phyloP scores from a whole-genome alignment of 2,797 vertebrate species.

The Pteronotus mesoamericanus region DNA sequence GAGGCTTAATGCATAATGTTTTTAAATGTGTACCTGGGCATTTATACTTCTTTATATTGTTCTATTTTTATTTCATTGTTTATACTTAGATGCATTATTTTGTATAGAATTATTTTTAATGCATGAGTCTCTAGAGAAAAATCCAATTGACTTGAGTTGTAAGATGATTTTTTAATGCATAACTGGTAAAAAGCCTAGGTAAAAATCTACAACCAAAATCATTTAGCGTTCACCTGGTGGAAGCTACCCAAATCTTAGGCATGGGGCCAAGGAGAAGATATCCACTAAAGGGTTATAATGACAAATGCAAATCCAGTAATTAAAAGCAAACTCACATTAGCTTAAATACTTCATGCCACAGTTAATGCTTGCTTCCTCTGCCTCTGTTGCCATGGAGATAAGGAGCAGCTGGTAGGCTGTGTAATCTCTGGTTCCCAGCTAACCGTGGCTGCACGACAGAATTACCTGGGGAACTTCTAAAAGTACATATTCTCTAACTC shows the following conservation, averaged over 20 bases:
- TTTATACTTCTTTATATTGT: constrained; percentile 20
- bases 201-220: constrained; percentile 28
- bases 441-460: constrained; percentile 30
- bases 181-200: constrained; percentile 37
- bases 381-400: constrained; percentile 63
- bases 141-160: constrained; percentile 34
- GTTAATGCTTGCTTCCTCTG: constrained; percentile 53
- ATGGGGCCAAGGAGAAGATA: constrained; percentile 34
- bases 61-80: constrained; percentile 50
- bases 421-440: constrained; percentile 39
- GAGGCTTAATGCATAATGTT: constrained; percentile 3
- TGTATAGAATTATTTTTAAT: constrained; percentile 43
- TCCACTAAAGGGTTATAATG: constrained; percentile 56
- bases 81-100: constrained; percentile 42
- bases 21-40: constrained; percentile 5
- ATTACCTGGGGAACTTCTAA: constrained; percentile 44
- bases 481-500: constrained; percentile 9
- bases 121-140: constrained; percentile 36
- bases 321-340: constrained; percentile 72
- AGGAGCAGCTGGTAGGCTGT: constrained; percentile 60
- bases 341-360: constrained; percentile 65
- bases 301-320: constrained; percentile 71
- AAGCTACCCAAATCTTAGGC: constrained; percentile 43
- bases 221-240: constrained; percentile 28
- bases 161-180: not conserved